Conservation (phyloP, 2,113 vertebrate species). For the Mustela lutreola region DNA sequence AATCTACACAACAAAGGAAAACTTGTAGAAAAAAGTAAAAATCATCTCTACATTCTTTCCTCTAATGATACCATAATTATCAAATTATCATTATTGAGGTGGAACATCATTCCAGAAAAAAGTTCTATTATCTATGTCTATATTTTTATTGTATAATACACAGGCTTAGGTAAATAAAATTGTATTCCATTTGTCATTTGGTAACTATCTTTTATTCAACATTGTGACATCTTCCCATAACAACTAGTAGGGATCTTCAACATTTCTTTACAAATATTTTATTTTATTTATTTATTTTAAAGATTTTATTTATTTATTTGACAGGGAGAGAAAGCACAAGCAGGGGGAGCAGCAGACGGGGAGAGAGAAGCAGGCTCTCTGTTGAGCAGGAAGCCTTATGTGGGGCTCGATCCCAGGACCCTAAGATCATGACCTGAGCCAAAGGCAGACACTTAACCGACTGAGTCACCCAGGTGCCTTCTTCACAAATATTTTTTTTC, state of each 20-base stretch:
- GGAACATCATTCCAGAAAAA: background rate
- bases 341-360: too few species aligned
- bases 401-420: background rate
- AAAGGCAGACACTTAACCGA: background rate
- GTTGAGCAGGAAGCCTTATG: background rate
- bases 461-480: background rate
- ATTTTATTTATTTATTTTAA: background rate
- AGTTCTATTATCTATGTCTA: background rate
- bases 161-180: background rate
- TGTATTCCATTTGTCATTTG: background rate
- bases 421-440: background rate
- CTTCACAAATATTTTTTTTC: background rate
- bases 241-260: background rate
- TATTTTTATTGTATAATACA: background rate
- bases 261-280: background rate
- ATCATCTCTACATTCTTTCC: background rate
- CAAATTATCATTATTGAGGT: background rate
- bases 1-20: background rate
- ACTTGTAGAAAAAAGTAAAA: background rate
- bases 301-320: too few species aligned
- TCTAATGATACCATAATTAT: background rate
- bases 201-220: background rate
- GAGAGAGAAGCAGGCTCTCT: too few species aligned
- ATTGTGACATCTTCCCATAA: background rate
- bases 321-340: background rate